Evolutionary conservation across 2,888 invertebrate species (phyloP), one percentile per base, ranked within the genome.

Genomic region (Lamellibrachia satsuma): DNA sequence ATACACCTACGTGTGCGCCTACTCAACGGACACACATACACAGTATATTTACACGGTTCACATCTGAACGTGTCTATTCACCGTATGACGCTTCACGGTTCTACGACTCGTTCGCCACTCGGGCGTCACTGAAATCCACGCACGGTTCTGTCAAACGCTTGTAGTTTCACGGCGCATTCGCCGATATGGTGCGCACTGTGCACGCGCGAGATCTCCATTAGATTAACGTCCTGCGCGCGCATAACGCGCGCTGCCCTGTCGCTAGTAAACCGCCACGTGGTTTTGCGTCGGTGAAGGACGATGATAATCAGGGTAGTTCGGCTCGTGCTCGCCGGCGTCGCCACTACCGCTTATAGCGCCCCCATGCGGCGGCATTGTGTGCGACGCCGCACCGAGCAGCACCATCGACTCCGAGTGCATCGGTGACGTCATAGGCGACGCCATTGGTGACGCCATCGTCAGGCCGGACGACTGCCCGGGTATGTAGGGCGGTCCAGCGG

Each of bases 201-300:
- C 75, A 75, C 22, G 75, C 75, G 75, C 75, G 91, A 91, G 52
- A 91, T 91, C 52, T 9, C 9, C 52, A 91, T 91, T 91, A 52
- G 52, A 91, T 27, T 75, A 75, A 75, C 11, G 75, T 75, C 22
- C 75, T 22, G 75, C 75, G 75, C 11, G 15, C 75, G 75, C 15
- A 11, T 4, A 6, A 6, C 15, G 75, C 75, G 75, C 75, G 75
- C 75, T 75, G 75, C 75, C 75, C 15, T 22, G 75, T 75, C 75
- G 22, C 75, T 75, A 96, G 93, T 96, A 96, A 52, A 96, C 96
- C 93, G 96, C 96, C 92, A 96, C 96, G 93, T 96, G 96, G 92
- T 94, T 95, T 75, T 95, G 95, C 92, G 94, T 95, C 92, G 95
- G 94, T 91, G 94, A 94, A 90, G 94, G 95, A 51, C 95, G 95